phyloP scores from a whole-genome alignment of 2,888 invertebrate genomes.

The Amphipoea oculea region DNA sequence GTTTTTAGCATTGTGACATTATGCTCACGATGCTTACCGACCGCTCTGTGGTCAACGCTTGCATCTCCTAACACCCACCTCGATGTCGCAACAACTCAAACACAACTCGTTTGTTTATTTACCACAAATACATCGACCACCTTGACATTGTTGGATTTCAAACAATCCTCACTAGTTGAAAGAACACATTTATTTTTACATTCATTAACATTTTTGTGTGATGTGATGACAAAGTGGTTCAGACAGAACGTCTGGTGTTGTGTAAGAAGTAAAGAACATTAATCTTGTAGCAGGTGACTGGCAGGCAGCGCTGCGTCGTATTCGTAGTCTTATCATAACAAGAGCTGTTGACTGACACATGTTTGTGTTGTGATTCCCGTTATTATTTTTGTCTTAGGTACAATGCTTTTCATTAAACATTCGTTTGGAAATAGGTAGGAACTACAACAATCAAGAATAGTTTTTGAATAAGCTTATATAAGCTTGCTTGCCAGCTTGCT shows the following conservation, averaged over 20 bases:
- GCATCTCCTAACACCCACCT: not conserved
- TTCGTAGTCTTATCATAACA: not conserved
- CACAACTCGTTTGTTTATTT: conserved; percentile 25
- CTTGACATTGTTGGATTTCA: conserved; percentile 44
- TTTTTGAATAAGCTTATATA: too few species aligned
- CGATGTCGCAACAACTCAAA: conserved; percentile 23
- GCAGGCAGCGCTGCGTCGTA: conserved; percentile 3
- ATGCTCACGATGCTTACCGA: not conserved
- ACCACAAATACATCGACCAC: conserved; percentile 25
- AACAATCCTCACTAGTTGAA: conserved; percentile 17
- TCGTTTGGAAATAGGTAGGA: not conserved
- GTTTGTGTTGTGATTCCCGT: conserved; percentile 8
- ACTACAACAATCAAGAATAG: too few species aligned
- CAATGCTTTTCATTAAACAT: not conserved
- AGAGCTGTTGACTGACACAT: not conserved
- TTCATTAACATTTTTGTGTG: conserved; percentile 35
- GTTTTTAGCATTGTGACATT: not conserved
- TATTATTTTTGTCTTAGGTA: conserved; percentile 2
- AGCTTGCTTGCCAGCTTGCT: too few species aligned
- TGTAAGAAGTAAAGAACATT: conserved; percentile 21
- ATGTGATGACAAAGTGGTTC: conserved; percentile 25
- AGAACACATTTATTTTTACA: conserved; percentile 29
- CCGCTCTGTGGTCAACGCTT: not conserved
- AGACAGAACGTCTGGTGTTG: conserved; percentile 20
- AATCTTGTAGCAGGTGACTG: conserved; percentile 18